Conservation (phyloP, 2,113 vertebrate species). For the Nematolebias whitei region DNA sequence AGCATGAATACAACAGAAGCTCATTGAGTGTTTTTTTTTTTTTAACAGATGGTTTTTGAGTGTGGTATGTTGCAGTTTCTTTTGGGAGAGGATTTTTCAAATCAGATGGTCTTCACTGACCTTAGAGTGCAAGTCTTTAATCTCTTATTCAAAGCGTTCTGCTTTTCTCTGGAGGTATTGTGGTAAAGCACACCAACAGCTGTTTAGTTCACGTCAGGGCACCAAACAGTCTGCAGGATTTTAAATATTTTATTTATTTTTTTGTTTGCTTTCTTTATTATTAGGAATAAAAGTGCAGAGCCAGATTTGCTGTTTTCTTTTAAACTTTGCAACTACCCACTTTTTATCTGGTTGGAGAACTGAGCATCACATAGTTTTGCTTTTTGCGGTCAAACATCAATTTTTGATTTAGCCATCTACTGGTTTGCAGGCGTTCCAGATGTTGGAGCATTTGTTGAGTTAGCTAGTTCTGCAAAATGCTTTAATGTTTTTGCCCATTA, state of each 20-base stretch:
- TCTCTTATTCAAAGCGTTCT: conserved; percentile 12
- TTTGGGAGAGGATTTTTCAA: conserved; percentile 19
- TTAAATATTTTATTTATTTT: conserved; percentile 10
- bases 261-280: not conserved
- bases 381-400: not conserved
- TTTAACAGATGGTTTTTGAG: not conserved
- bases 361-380: not conserved
- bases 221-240: not conserved
- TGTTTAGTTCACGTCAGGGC: conserved; percentile 10
- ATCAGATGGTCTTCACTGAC: conserved; percentile 18
- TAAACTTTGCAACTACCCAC: not conserved
- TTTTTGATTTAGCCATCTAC: no score
- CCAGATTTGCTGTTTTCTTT: not conserved
- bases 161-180: conserved; percentile 8
- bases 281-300: not conserved
- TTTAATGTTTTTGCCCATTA: no score
- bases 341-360: not conserved
- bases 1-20: not conserved
- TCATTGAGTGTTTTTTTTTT: not conserved
- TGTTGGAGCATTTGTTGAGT: no score
- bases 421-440: not conserved
- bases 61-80: conserved; percentile 7
- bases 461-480: no score
- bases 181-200: conserved; percentile 2
- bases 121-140: conserved; percentile 9